These are phyloP conservation scores for Sarcophaga peregrina DNA, from an alignment of 1,140 invertebrate genomes.

Conservation along the genomic window DNA sequence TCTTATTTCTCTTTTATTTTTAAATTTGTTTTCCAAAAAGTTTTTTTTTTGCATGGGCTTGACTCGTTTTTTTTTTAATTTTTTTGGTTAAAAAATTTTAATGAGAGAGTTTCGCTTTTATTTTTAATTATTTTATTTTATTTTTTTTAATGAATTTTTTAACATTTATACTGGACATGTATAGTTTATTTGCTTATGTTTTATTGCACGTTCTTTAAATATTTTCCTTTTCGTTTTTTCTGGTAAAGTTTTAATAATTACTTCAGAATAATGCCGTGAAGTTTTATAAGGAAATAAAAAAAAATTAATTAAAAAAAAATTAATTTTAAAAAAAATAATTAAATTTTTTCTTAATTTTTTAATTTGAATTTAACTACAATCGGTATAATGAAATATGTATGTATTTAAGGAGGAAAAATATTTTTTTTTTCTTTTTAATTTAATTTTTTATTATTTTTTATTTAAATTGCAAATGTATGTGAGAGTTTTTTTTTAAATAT, in stretches of 20 bases:
- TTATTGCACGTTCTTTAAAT: neutral
- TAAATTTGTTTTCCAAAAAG: conserved; percentile 37
- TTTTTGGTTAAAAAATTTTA: conserved; percentile 12
- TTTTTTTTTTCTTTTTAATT: neutral
- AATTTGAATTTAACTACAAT: conserved; percentile 21
- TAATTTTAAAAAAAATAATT: neutral
- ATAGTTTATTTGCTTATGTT: neutral
- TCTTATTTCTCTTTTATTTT: neutral
- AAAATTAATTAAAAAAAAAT: neutral
- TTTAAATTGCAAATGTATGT: neutral
- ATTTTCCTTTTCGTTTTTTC: no score
- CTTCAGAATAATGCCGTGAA: neutral
- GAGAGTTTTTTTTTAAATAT: neutral
- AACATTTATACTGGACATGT: conserved; percentile 38
- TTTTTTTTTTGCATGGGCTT: neutral
- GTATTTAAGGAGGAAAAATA: conserved; percentile 20
- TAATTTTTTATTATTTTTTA: neutral
- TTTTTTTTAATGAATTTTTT: conserved; percentile 1
- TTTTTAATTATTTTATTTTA: no score
- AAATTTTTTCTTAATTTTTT: conserved; percentile 20
- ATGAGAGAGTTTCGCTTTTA: neutral
- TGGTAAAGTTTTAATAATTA: no score
- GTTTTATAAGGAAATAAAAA: neutral
- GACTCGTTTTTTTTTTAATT: neutral
- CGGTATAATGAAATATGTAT: conserved; percentile 1